Conservation (phyloP, 2,888 invertebrate genomes). For the Coelopa pilipes region DNA sequence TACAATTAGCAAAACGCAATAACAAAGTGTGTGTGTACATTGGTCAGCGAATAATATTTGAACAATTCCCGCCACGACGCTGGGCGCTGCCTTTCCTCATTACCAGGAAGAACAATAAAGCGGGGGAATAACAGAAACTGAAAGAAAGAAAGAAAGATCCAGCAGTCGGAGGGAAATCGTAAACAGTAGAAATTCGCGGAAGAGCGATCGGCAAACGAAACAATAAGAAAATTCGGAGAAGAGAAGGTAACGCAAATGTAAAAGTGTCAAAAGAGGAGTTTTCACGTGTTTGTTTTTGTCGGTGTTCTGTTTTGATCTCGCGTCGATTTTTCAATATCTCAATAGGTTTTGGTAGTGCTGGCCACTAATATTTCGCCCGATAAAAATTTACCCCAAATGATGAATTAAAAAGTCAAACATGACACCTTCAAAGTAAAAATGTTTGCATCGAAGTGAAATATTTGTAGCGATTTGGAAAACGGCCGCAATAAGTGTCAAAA, state of each 20-base stretch:
- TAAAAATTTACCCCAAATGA: too few species aligned
- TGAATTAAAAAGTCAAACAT: too few species aligned
- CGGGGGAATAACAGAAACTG: not conserved
- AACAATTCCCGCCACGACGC: too few species aligned
- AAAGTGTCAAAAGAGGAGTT: slow-evolving; percentile 2
- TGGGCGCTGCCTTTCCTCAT: not conserved
- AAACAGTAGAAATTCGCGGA: not conserved
- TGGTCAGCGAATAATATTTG: not conserved
- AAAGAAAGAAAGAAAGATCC: slow-evolving; percentile 1
- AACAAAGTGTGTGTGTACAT: not conserved
- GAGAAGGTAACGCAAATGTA: not conserved
- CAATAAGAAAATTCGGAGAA: slow-evolving; percentile 4
- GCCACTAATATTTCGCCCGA: too few species aligned
- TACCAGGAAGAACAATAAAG: slow-evolving; percentile 6
- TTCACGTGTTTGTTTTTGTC: slow-evolving; percentile 6
- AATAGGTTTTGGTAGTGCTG: not conserved
- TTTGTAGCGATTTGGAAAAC: too few species aligned
- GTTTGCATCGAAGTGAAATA: too few species aligned
- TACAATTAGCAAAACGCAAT: slow-evolving; percentile 6
- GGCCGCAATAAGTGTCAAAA: too few species aligned
- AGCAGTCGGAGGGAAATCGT: not conserved
- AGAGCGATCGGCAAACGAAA: not conserved
- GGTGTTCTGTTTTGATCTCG: slow-evolving; percentile 1
- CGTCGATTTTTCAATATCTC: not conserved
- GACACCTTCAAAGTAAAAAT: too few species aligned